Conservation (phyloP, 2,888 invertebrate genomes). For the Scaptomyza parva region DNA sequence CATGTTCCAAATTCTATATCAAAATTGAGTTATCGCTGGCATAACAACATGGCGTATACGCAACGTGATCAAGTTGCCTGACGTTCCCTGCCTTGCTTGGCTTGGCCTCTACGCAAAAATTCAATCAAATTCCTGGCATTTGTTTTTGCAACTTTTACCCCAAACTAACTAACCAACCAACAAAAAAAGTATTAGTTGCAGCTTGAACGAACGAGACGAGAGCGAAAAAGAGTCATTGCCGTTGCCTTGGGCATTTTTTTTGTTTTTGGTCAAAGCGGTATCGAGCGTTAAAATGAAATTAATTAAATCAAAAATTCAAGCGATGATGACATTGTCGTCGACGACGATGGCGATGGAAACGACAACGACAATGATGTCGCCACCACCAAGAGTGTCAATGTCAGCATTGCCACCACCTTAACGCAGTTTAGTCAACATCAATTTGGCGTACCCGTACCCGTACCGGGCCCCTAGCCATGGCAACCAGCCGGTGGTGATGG, state of each 20-base stretch:
- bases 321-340: constrained; percentile 52
- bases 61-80: constrained; percentile 1
- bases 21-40: constrained; percentile 11
- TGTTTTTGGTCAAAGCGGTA: constrained; percentile 43
- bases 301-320: constrained; percentile 68
- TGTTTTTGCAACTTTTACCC: constrained; percentile 22
- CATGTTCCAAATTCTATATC: constrained; percentile 19
- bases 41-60: constrained; percentile 35
- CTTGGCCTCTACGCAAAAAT: no score
- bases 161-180: no score
- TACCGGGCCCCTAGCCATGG: constrained; percentile 36
- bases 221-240: constrained; percentile 7
- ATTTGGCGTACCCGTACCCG: constrained; percentile 49
- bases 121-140: constrained; percentile 43
- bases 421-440: constrained; percentile 61
- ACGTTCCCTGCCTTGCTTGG: no score
- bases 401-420: constrained; percentile 28
- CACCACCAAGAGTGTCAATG: constrained; percentile 49
- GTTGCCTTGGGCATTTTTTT: constrained; percentile 27
- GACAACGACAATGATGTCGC: constrained; percentile 8
- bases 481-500: constrained; percentile 21
- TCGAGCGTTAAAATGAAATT: constrained; percentile 67
- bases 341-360: not conserved
- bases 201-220: not conserved
- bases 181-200: constrained; percentile 36